Evolutionary conservation across 1,140 invertebrate genomes (phyloP), one percentile per base, ranked within the genome.

Genomic region (Hyphantria cunea): DNA sequence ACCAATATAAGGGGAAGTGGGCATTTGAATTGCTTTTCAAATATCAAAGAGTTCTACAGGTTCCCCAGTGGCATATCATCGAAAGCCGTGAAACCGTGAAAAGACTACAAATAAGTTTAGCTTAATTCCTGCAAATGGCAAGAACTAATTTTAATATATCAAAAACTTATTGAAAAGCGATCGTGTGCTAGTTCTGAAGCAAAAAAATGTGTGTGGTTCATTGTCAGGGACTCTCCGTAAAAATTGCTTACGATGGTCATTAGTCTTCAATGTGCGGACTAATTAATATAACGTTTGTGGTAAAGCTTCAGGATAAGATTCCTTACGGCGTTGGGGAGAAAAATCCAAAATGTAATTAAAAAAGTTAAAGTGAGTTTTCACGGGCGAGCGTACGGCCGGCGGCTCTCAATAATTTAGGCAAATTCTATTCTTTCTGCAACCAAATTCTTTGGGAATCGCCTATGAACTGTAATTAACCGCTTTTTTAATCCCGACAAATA

Each of bases 281-380:
- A 86, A 85, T 89, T 86, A 86, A 86, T 89, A 87, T 73, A 77
- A 80, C 80, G 74, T 86, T 86, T 83, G 81, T 74, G 80, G 78
- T 86, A 85, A 81, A 82, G 70, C 76, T 71, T 67, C 70, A 50
- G 65, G 75, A 78, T 75, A 78, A 84, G 78, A 84, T 79, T 79
- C 73, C 62, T 78, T 66, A 70, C 70, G 68, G 71, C 64, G 81
- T 59, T 54, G 60, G 70, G 60, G 59, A 78, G 74, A 86, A 89
- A 89, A 87, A 87, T 84, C 80, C 73, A 76, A 87, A 89, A 87
- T 87, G 86, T 89, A 89, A 89, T 89, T 89, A 88, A 89, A 87
- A 86, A 88, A 89, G 85, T 87, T 89, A 78, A 86, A 88, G 86
- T 87, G 84, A 84, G 80, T 87, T 87, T 89, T 82, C 84, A 86